Conservation (phyloP, 2,888 invertebrate species). For the Platycheirus rosarum region DNA sequence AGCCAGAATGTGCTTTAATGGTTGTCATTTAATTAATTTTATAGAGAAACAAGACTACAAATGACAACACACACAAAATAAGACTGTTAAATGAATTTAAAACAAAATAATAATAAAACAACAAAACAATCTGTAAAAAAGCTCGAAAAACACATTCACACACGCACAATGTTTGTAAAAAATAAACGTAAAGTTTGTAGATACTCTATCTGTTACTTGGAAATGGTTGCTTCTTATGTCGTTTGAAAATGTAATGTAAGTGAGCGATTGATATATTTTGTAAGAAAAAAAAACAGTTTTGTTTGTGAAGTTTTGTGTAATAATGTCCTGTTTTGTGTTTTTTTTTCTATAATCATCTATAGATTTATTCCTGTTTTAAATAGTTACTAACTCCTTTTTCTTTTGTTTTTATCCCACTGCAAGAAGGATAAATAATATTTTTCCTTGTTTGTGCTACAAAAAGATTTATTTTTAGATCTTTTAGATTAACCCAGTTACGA, state of each 20-base stretch:
- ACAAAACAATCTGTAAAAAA: constrained; percentile 12
- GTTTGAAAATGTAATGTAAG: constrained; percentile 63
- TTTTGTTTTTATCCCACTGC: not conserved
- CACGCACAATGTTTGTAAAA: constrained; percentile 61
- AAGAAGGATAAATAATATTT: too few species aligned
- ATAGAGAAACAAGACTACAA: constrained; percentile 15
- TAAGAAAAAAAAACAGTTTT: constrained; percentile 35
- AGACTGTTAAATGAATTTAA: constrained; percentile 26
- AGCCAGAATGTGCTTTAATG: constrained; percentile 29
- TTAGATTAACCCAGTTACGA: too few species aligned
- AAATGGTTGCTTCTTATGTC: constrained; percentile 67
- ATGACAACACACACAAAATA: constrained; percentile 21
- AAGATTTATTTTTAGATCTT: too few species aligned
- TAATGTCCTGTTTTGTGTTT: constrained; percentile 40
- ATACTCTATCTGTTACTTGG: constrained; percentile 62
- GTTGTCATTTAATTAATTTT: constrained; percentile 47
- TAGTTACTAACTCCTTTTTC: constrained; percentile 37
- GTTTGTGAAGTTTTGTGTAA: constrained; percentile 12
- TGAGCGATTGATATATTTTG: constrained; percentile 54
- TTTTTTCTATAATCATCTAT: constrained; percentile 35
- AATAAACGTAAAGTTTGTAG: constrained; percentile 60
- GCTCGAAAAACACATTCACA: constrained; percentile 33
- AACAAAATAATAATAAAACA: constrained; percentile 11
- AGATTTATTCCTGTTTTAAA: constrained; percentile 20
- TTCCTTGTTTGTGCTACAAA: too few species aligned